Base-by-base conservation (phyloP, 2,797 vertebrate genomes). In the Micrastur ruficollis region DNA sequence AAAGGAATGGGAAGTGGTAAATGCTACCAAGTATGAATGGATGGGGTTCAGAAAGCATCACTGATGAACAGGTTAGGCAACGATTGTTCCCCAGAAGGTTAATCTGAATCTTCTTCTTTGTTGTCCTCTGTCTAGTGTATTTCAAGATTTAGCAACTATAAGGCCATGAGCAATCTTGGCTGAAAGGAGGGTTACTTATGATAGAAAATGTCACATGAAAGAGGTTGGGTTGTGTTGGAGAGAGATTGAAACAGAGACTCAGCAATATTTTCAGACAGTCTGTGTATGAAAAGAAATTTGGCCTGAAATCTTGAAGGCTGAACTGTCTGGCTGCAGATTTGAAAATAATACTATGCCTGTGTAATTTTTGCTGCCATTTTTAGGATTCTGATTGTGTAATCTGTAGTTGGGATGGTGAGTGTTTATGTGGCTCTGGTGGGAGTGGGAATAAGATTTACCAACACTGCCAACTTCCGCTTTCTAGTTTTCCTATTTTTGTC, bases 251-350 rank as follows among this genome's bases (percentile, higher is more conserved):
- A 80, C 36, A 92, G 75, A 87, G 34, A 50, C 12, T 94, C 44
- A 67, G 62, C 70, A 66, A 53, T 91, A 50, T 93, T 95, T 95
- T 96, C 81, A 94, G 49, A 55, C n/a, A 68, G 12, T 52, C 75
- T 85, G 56, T 72, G 58, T 85, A 72, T 19, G 18, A 96, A 96
- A 93, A 92, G 19, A 49, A 75, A 42, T 92, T 94, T 86, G 84
- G 32, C 88, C 83, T 81, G 61, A 85, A 52, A 62, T 50, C 75
- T 55, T 84, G 84, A 95, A 74, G 71, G 26, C 76, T 89, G 55
- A 82, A 66, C 53, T 82, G 13, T 72, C 81, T 95, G 80, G 63
- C 73, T 85, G 42, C 38, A 81, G 42, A 50, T 59, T 91, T 94
- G 83, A 81, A 91, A 95, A 49, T 15, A 90, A 29, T 49, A 27